Evolutionary conservation across 1,140 invertebrate genomes (phyloP).

Genomic region (Lasioglossum baleicum): DNA sequence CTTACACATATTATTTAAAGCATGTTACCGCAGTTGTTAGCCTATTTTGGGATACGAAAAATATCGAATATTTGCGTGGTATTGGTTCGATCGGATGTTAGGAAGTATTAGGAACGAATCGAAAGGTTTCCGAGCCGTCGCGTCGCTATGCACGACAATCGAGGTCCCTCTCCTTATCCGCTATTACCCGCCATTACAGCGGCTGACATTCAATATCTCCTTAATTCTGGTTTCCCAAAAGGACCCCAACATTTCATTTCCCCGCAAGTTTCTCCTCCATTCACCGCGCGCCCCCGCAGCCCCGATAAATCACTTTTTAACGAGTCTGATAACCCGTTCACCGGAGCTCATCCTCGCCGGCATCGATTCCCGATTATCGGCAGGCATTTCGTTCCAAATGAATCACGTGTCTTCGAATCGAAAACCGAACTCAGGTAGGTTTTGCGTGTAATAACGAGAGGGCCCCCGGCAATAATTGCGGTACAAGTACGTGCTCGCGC

Average conservation of each 20-base stretch:
- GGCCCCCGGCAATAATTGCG: conserved; percentile 71
- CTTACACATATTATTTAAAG: too few relatives aligned
- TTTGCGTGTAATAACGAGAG: conserved; percentile 71
- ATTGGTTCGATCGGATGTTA: too few relatives aligned
- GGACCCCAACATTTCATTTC: conserved; percentile 27
- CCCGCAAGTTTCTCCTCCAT: not conserved
- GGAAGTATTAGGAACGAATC: too few relatives aligned
- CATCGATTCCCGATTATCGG: conserved; percentile 42
- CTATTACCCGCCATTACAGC: not conserved
- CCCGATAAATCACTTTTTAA: conserved; percentile 44
- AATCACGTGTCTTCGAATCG: conserved; percentile 46
- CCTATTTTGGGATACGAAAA: too few relatives aligned
- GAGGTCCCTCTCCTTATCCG: not conserved
- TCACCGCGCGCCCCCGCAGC: not conserved
- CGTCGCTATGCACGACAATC: not conserved
- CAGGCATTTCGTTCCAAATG: conserved; percentile 22
- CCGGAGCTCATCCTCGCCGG: conserved; percentile 20
- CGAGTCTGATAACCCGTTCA: conserved; percentile 39
- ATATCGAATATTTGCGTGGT: too few relatives aligned
- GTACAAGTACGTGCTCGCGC: conserved; percentile 77
- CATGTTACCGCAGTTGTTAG: too few relatives aligned
- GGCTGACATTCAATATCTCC: conserved; percentile 25
- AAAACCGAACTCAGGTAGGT: conserved; percentile 52
- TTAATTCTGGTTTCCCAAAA: conserved; percentile 21
- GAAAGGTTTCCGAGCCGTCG: not conserved